These are phyloP conservation scores for Meloidogyne chitwoodi DNA, from an alignment of 1,140 invertebrate species.

Conservation along the genomic window DNA sequence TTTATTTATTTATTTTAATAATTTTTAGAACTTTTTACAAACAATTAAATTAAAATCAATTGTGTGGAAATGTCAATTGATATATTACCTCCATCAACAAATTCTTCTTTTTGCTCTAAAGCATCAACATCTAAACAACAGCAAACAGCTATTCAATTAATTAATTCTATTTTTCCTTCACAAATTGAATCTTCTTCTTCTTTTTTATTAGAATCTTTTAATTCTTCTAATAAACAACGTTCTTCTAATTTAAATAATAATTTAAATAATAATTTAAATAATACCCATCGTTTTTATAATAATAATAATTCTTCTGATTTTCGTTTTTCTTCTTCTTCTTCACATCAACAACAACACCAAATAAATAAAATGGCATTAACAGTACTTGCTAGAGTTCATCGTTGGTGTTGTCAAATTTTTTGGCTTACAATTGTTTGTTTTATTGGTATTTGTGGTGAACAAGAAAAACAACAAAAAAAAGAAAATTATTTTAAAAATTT, in stretches of 20 bases:
- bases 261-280: background rate
- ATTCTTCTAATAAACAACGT: background rate
- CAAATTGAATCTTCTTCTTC: background rate
- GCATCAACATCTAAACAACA: background rate
- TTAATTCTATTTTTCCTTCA: background rate
- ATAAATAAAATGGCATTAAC: conserved; percentile 38
- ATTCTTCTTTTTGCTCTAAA: background rate
- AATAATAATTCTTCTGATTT: background rate
- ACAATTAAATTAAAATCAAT: background rate
- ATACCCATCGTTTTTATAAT: background rate
- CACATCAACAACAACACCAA: background rate
- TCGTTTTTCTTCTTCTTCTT: background rate
- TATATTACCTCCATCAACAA: background rate
- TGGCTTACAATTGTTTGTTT: conserved; percentile 49
- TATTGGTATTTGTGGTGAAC: conserved; percentile 37
- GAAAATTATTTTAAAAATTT: background rate
- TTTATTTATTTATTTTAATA: too few relatives aligned
- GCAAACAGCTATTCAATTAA: background rate
- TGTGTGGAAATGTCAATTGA: background rate
- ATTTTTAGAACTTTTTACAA: too few relatives aligned
- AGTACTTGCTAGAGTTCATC: conserved; percentile 37
- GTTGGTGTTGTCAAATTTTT: conserved; percentile 50
- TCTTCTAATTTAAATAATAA: background rate
- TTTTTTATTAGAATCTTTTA: background rate
- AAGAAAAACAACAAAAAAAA: conserved; percentile 19